Evolutionary conservation across 2,797 vertebrate species (phyloP).

Genomic region (Myiotriccus ornatus): DNA sequence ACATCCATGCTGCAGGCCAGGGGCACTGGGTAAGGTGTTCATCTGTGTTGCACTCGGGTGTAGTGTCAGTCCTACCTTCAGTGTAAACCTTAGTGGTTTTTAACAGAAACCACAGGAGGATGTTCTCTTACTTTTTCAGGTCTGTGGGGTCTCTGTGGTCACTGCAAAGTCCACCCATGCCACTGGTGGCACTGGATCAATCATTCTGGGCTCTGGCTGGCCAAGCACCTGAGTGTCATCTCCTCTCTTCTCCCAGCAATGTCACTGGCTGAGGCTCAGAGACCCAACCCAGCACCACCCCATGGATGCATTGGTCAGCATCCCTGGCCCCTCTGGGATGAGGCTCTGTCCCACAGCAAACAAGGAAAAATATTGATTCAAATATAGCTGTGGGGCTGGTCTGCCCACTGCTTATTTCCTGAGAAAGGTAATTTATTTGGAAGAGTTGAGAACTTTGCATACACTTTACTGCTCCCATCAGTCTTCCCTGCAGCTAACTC

Average conservation of each 20-base stretch:
- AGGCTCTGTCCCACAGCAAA: not conserved
- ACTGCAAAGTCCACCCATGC: not conserved
- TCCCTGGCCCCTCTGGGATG: not conserved
- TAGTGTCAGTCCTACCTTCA: not conserved
- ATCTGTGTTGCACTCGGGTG: not conserved
- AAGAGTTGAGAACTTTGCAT: not conserved
- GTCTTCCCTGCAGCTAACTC: not conserved
- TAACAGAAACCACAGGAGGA: not conserved
- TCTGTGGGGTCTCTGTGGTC: not conserved
- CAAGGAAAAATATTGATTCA: not conserved
- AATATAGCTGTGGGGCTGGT: not conserved
- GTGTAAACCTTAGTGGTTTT: not conserved
- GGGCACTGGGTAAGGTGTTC: not conserved
- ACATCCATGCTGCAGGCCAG: rapidly evolving
- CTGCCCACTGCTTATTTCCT: not conserved
- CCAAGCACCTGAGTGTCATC: not conserved
- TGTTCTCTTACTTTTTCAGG: not conserved
- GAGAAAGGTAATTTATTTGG: not conserved
- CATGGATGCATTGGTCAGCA: not conserved
- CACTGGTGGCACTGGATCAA: not conserved
- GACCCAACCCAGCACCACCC: not conserved
- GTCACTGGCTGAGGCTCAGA: not conserved
- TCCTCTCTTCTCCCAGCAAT: not conserved
- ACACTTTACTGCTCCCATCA: not conserved
- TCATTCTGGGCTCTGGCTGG: not conserved